Evolutionary conservation across 2,797 vertebrate species (phyloP).

Genomic region (Enteromius treurensis): DNA sequence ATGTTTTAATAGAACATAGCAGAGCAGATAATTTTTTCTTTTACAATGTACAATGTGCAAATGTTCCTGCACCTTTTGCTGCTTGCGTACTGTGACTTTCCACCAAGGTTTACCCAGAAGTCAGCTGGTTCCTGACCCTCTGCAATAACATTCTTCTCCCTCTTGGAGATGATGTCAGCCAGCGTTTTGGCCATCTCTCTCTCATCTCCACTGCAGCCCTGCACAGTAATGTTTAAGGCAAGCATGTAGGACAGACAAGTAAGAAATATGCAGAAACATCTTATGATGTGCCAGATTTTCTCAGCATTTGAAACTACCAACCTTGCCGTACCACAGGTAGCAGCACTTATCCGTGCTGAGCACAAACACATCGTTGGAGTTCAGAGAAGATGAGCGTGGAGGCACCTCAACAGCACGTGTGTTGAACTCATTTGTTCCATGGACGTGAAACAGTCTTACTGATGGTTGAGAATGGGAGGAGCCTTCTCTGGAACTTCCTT

Average conservation of each 20-base stretch:
- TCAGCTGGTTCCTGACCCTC: conserved; percentile 87
- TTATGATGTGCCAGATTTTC: neutral
- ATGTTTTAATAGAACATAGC: neutral
- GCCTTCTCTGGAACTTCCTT: conserved; percentile 74
- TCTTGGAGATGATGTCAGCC: conserved; percentile 80
- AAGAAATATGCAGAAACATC: neutral
- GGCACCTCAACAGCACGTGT: conserved; percentile 85
- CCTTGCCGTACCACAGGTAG: conserved; percentile 88
- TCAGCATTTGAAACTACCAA: conserved; percentile 16
- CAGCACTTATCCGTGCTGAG: conserved; percentile 81
- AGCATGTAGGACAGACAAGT: neutral
- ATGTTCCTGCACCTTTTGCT: conserved; percentile 75
- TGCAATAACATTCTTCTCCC: conserved; percentile 83
- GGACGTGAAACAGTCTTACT: conserved; percentile 82
- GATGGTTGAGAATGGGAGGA: conserved; percentile 61
- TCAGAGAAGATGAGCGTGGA: conserved; percentile 77
- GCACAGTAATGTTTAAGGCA: neutral
- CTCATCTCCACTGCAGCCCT: conserved; percentile 90
- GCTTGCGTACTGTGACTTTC: conserved; percentile 84
- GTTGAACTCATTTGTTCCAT: conserved; percentile 79
- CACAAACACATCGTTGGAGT: conserved; percentile 88
- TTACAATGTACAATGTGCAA: neutral
- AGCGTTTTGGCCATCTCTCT: conserved; percentile 85
- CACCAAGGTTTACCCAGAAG: conserved; percentile 87
- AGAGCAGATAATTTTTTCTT: neutral